phyloP scores from a whole-genome alignment of 2,113 vertebrate genomes.

The Jaculus jaculus region DNA sequence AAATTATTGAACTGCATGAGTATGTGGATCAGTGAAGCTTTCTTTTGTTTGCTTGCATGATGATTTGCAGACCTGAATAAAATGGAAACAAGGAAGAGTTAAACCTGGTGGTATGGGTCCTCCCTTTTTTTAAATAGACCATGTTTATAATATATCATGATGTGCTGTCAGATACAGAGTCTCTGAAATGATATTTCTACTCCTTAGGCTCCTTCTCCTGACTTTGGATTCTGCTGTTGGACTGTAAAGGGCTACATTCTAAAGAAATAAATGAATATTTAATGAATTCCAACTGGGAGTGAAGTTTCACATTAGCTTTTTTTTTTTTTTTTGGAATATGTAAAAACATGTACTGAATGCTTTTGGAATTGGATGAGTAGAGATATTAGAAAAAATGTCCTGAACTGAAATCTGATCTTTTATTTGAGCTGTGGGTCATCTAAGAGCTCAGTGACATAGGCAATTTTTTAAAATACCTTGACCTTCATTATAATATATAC shows the following conservation, averaged over 20 bases:
- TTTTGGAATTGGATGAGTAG: not conserved
- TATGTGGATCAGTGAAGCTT: not conserved
- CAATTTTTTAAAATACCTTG: not conserved
- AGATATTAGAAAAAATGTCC: not conserved
- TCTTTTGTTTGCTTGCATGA: constrained; percentile 7
- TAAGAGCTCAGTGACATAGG: no score
- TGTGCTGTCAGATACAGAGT: not conserved
- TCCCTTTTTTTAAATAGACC: constrained; percentile 22
- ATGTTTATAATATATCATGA: constrained; percentile 9
- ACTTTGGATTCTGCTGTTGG: constrained; percentile 22
- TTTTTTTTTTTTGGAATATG: not conserved
- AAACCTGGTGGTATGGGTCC: not conserved
- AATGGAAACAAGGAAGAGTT: not conserved
- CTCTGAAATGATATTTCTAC: constrained; percentile 58
- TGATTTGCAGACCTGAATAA: constrained; percentile 39
- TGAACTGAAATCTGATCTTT: not conserved
- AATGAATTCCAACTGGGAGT: not conserved
- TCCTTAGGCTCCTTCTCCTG: constrained; percentile 51
- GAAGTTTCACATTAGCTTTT: not conserved
- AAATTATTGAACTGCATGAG: constrained; percentile 6
- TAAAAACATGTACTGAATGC: not conserved
- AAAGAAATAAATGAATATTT: constrained; percentile 61
- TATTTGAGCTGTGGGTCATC: not conserved
- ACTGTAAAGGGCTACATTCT: not conserved
- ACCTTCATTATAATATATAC: not conserved